Conservation (phyloP, 2,113 vertebrate genomes). For the Monarcha castaneiventris region DNA sequence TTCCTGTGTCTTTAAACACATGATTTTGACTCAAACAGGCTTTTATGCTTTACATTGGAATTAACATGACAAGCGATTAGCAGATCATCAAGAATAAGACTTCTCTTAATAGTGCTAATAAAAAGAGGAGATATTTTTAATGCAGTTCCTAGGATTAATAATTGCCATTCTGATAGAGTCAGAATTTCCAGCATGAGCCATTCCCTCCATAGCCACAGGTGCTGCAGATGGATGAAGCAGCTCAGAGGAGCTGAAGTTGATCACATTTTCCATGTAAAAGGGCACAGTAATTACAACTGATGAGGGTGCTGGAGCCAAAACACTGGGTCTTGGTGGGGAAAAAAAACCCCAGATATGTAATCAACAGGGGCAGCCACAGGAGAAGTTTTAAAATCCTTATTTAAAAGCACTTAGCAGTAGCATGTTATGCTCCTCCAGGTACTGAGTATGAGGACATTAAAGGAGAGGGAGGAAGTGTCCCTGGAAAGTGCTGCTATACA, state of each 20-base stretch:
- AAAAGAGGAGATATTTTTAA: constrained; percentile 35
- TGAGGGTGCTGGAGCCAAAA: constrained; percentile 49
- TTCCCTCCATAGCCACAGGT: constrained; percentile 61
- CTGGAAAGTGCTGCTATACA: constrained; percentile 4
- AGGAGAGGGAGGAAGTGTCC: neutral
- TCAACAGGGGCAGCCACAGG: constrained; percentile 48
- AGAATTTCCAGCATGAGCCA: constrained; percentile 63
- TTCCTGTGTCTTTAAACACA: neutral
- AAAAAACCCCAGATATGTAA: neutral
- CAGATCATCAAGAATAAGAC: constrained; percentile 32
- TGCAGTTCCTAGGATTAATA: constrained; percentile 45
- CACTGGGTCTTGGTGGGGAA: neutral
- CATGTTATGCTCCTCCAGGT: constrained; percentile 26
- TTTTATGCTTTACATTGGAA: neutral
- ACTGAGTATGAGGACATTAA: neutral
- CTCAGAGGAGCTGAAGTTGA: constrained; percentile 40
- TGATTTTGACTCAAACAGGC: neutral
- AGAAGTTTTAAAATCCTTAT: constrained; percentile 48
- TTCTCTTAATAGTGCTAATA: constrained; percentile 28
- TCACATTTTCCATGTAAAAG: constrained; percentile 66
- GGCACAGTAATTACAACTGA: constrained; percentile 47
- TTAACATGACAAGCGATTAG: constrained; percentile 14
- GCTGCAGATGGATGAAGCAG: constrained; percentile 53
- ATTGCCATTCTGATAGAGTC: constrained; percentile 40
- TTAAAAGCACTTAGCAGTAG: constrained; percentile 54